These are phyloP conservation scores for Pachyseris speciosa DNA, from an alignment of 64 coral and sea anemone species.

Conservation along the genomic window DNA sequence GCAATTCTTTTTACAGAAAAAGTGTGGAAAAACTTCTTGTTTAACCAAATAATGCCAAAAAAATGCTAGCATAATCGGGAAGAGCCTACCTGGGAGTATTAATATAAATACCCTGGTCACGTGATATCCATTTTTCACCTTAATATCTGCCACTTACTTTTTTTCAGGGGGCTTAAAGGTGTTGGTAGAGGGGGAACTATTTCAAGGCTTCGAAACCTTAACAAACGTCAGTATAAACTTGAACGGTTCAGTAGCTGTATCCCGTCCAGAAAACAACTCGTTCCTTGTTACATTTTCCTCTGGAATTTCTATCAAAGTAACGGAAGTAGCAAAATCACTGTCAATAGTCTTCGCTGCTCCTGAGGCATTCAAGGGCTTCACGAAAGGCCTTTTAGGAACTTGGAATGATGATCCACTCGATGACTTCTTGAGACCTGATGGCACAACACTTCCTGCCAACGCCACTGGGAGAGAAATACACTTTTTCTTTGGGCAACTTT, in stretches of 20 bases:
- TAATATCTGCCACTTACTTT: not conserved
- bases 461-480: conserved; percentile 61
- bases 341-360: conserved; percentile 45
- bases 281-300: conserved; percentile 21
- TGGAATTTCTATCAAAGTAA: conserved; percentile 47
- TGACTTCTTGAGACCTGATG: conserved; percentile 46
- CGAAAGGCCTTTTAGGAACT: conserved; percentile 65
- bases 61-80: too few species aligned
- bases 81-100: too few species aligned
- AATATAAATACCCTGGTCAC: too few species aligned
- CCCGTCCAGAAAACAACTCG: too few species aligned
- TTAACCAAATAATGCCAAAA: too few species aligned
- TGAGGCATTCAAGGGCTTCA: conserved; percentile 7
- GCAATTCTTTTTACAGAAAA: too few species aligned
- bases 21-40: too few species aligned
- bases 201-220: conserved; percentile 11
- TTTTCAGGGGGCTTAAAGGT: conserved; percentile 13
- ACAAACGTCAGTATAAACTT: conserved; percentile 21
- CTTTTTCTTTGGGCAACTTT: conserved; percentile 64
- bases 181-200: not conserved
- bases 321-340: conserved; percentile 25
- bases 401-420: conserved; percentile 42
- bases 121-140: too few species aligned
- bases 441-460: conserved; percentile 18
- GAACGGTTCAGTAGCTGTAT: conserved; percentile 27